Evolutionary conservation across 1,140 invertebrate genomes (phyloP), one percentile per base, ranked within the genome.

Genomic region (Oryctes rhinoceros): DNA sequence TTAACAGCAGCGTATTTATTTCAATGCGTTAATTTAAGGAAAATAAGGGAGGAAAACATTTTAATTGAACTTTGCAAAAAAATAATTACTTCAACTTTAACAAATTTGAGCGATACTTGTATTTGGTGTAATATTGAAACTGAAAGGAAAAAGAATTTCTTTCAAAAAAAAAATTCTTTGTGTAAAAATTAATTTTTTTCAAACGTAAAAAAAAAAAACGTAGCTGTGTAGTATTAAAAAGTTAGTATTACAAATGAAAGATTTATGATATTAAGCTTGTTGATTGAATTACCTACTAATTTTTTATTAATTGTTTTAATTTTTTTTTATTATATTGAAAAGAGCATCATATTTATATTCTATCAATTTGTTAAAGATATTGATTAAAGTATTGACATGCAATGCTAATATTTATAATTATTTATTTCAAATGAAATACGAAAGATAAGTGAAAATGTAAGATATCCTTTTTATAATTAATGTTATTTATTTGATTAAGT

Each of bases 91-190:
- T 53, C 13, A 53, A 53, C 9, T 44, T 44, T 44, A 10, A 44
- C 39, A 10, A 44, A 44, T 44, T 44, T 44, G 5, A 10, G 5
- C 9, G 39, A 5, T 44, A 5, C 5, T 4, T 44, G 39, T 44
- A 44, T 44, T 0, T 44, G 0, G 5, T 44, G 9, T 44, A 44
- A 44, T 44, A 44, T 44, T 44, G 0, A 44, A 44, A 10, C 9
- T 44, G 9, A 44, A 7, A 44, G 39, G 5, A 30, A 30, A 30
- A 44, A 44, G 39, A 44, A 44, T 44, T 44, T 44, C 39, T 44
- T 44, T 44, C 39, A 15, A 53, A 53, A 53, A 53, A 53, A 53
- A 53, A 53, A 53, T 53, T 53, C 49, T 53, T 53, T 53, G 49
- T 53, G 49, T 18, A 44, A 53, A 53, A 10, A 53, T 53, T 53